phyloP scores from a whole-genome alignment of 2,888 invertebrate species.

The Leucozona laternaria region DNA sequence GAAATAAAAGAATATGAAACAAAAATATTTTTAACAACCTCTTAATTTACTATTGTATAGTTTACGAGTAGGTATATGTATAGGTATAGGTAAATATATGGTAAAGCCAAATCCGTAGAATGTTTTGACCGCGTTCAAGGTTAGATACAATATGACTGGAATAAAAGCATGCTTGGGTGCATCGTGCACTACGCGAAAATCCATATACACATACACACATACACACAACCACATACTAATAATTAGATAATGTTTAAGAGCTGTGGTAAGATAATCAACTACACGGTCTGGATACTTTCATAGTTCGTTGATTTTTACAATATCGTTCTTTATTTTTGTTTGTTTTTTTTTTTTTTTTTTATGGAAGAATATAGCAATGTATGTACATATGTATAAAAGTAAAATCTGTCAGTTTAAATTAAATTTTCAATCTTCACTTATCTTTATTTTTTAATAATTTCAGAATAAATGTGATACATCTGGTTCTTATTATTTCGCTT shows the following conservation, averaged over 20 bases:
- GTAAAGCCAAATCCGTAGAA: neutral
- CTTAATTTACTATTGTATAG: slow-evolving; percentile 11
- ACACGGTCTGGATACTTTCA: slow-evolving; percentile 68
- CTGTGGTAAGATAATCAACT: slow-evolving; percentile 46
- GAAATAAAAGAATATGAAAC: neutral
- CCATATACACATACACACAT: no score
- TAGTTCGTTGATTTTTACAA: slow-evolving; percentile 47
- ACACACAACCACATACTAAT: no score
- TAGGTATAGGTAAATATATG: no score
- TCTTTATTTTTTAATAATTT: no score
- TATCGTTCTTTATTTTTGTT: neutral
- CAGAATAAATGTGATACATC: no score
- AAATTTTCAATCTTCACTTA: no score
- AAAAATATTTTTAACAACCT: neutral
- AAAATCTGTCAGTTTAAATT: no score
- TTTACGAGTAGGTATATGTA: no score
- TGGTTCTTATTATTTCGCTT: no score
- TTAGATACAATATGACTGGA: slow-evolving; percentile 20
- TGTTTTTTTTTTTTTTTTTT: neutral
- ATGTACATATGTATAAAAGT: no score
- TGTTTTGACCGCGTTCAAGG: slow-evolving; percentile 48
- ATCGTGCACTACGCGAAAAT: slow-evolving; percentile 55
- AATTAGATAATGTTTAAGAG: slow-evolving; percentile 42
- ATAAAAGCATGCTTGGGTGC: slow-evolving; percentile 42
- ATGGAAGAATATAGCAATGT: no score